Percentiles rank a stretch among this genome's conserved stretches.
Conservation (phyloP, 2,797 vertebrate species). For the Melanotaenia parkinsoni region DNA sequence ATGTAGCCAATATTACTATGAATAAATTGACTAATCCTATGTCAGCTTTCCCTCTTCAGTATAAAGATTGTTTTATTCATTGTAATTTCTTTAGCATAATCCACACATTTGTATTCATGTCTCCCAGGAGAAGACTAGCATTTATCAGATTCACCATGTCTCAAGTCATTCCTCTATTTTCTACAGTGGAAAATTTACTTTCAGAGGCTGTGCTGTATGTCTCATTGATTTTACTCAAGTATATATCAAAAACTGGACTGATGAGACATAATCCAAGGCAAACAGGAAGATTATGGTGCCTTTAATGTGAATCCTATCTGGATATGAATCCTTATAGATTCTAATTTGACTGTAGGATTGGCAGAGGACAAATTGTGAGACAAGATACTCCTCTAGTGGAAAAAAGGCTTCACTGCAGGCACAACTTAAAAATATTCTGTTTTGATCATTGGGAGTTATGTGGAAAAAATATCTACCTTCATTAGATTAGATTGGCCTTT, state of each 20-base stretch:
- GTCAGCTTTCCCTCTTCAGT: constrained; percentile 3
- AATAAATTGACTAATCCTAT: constrained; percentile 8
- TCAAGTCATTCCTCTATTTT: constrained; percentile 11
- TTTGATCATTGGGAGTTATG: not conserved
- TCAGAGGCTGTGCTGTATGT: constrained; percentile 5
- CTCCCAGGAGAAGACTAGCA: constrained; percentile 17
- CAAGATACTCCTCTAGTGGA: constrained; percentile 57
- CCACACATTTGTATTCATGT: constrained; percentile 17
- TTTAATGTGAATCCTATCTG: constrained; percentile 26
- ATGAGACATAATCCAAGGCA: constrained; percentile 22
- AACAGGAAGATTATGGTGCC: constrained; percentile 12
- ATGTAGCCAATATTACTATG: constrained; percentile 5
- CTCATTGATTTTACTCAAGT: constrained; percentile 10
- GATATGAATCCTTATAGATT: constrained; percentile 15
- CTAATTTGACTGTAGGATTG: constrained; percentile 10
- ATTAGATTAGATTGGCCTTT: not conserved
- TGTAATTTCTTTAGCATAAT: constrained; percentile 21
- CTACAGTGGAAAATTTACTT: not conserved
- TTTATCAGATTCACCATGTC: constrained; percentile 17
- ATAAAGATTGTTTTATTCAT: constrained; percentile 22
- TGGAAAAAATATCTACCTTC: not conserved
- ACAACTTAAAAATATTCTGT: not conserved
- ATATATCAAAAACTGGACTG: constrained; percentile 17
- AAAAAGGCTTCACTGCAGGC: constrained; percentile 24
- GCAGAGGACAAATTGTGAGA: constrained; percentile 8